Evolutionary conservation across 2,888 invertebrate species (phyloP).

Genomic region (Lithophane ornitopus): DNA sequence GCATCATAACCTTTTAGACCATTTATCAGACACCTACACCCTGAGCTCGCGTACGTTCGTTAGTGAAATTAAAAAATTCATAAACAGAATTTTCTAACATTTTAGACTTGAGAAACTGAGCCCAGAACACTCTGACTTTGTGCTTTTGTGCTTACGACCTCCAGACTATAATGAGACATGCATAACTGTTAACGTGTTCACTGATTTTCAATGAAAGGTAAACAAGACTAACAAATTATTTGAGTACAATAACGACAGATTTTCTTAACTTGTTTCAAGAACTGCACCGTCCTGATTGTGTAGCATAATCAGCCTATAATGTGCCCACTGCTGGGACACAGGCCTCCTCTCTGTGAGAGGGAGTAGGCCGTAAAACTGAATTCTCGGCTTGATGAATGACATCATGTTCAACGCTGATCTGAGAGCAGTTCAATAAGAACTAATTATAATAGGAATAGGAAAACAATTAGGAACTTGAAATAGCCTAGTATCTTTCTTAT

Average conservation of each 20-base stretch:
- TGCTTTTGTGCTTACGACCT: neutral
- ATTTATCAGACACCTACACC: too few relatives aligned
- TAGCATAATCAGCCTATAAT: too few relatives aligned
- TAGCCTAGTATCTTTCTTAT: neutral
- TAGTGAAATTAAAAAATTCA: too few relatives aligned
- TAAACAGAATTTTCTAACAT: too few relatives aligned
- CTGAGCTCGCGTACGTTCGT: too few relatives aligned
- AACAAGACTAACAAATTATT: neutral
- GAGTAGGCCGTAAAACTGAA: too few relatives aligned
- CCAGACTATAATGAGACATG: neutral
- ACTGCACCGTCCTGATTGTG: slow-evolving; percentile 1
- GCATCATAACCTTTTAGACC: too few relatives aligned
- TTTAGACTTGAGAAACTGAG: neutral
- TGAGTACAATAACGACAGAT: neutral
- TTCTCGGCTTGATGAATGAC: neutral
- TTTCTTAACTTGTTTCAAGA: neutral
- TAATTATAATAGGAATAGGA: neutral
- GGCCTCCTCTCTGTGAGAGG: too few relatives aligned
- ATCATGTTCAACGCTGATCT: neutral
- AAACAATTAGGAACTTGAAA: neutral
- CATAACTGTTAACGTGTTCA: neutral
- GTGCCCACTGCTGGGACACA: too few relatives aligned
- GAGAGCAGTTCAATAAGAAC: neutral
- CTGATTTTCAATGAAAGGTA: neutral
- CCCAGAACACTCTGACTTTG: too few relatives aligned